Evolutionary conservation across 2,888 invertebrate genomes (phyloP).

Genomic region (Ochropleura plecta): DNA sequence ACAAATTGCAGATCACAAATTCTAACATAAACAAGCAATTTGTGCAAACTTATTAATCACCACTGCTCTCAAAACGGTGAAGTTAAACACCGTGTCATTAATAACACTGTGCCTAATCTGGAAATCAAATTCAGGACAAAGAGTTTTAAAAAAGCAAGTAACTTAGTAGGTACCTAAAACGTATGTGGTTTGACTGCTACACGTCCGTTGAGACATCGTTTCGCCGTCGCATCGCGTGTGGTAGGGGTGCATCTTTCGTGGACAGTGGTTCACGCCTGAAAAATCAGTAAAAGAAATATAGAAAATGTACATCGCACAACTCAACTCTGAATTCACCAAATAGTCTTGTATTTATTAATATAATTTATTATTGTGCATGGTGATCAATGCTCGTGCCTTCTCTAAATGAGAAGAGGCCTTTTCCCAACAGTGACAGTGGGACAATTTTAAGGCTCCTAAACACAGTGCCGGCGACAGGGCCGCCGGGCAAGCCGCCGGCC

Average conservation of each 20-base stretch:
- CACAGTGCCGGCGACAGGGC: too few species aligned
- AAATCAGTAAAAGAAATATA: conserved; percentile 23
- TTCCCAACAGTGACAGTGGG: too few species aligned
- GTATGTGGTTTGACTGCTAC: conserved; percentile 67
- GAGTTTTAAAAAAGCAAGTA: not conserved
- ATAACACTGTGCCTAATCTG: not conserved
- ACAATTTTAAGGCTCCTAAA: too few species aligned
- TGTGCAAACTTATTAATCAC: not conserved
- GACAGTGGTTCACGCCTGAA: conserved; percentile 80
- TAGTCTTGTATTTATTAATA: too few species aligned
- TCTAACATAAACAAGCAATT: not conserved
- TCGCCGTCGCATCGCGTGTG: conserved; percentile 81
- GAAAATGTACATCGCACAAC: too few species aligned
- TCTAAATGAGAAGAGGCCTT: too few species aligned
- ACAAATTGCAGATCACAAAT: not conserved
- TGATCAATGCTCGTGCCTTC: too few species aligned
- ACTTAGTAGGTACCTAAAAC: conserved; percentile 73
- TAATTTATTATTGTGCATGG: too few species aligned
- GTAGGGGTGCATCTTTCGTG: conserved; percentile 80
- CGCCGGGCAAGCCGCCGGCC: too few species aligned
- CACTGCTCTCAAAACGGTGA: not conserved
- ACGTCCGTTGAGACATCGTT: conserved; percentile 79
- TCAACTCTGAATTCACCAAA: too few species aligned
- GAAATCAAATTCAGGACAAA: not conserved
- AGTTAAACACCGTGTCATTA: not conserved